Conservation (phyloP, 1,140 invertebrate genomes). For the Meloidogyne floridensis region DNA sequence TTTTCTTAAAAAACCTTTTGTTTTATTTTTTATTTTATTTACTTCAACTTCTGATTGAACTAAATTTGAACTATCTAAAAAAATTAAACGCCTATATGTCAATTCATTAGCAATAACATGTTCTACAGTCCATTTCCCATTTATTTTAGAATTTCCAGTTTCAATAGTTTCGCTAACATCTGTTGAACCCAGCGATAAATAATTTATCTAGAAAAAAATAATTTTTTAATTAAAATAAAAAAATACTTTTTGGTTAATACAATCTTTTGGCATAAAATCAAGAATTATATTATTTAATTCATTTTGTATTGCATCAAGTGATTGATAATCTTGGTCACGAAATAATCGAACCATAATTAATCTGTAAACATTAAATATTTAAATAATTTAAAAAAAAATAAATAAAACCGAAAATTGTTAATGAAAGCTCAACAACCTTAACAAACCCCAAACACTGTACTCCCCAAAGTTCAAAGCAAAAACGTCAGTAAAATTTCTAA, state of each 20-base stretch:
- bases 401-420: too few relatives aligned
- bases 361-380: background rate
- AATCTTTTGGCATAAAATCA: slow-evolving; percentile 42
- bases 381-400: background rate
- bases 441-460: too few relatives aligned
- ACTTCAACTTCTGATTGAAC: slow-evolving; percentile 58
- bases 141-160: slow-evolving; percentile 49
- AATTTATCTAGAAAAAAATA: slow-evolving; percentile 49
- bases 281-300: slow-evolving; percentile 44
- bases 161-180: slow-evolving; percentile 47
- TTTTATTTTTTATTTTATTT: slow-evolving; percentile 20
- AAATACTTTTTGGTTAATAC: slow-evolving; percentile 29
- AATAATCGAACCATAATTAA: slow-evolving; percentile 30
- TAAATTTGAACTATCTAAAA: slow-evolving; percentile 45
- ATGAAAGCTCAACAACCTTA: too few relatives aligned
- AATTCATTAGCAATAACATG: slow-evolving; percentile 44
- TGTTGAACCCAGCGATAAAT: slow-evolving; percentile 50
- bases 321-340: slow-evolving; percentile 42
- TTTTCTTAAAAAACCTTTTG: background rate
- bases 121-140: slow-evolving; percentile 59
- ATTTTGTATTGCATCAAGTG: slow-evolving; percentile 37
- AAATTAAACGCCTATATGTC: slow-evolving; percentile 49
- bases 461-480: too few relatives aligned
- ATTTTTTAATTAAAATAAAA: slow-evolving; percentile 11
- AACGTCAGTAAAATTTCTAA: slow-evolving; percentile 13